Evolutionary conservation across 53 echinoderm and acorn worm species (phyloP).

Genomic region (Glandiceps talaboti): DNA sequence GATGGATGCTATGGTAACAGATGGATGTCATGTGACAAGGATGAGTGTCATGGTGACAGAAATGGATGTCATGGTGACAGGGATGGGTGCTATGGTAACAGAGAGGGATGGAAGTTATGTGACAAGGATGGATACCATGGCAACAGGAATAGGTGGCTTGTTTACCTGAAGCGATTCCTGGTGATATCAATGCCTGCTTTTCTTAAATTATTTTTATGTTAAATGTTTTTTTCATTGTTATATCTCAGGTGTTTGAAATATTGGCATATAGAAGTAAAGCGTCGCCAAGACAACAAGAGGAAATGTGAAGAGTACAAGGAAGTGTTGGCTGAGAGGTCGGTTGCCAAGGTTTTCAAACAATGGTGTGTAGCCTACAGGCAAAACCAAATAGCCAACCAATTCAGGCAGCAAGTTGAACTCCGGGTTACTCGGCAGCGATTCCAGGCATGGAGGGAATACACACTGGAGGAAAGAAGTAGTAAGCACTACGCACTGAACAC

Average conservation of each 20-base stretch:
- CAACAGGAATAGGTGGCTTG: no score
- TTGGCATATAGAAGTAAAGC: background rate
- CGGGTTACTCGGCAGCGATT: background rate
- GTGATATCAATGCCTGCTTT: no score
- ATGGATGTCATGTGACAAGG: no score
- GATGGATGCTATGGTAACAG: no score
- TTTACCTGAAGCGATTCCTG: no score
- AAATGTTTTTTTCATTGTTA: no score
- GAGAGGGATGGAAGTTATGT: no score
- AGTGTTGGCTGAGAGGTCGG: background rate
- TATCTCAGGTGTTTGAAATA: background rate
- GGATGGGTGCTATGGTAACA: no score
- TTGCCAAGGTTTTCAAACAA: background rate
- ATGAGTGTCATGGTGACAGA: no score
- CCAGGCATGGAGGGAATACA: background rate
- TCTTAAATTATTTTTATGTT: no score
- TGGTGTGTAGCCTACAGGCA: background rate
- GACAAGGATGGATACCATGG: no score
- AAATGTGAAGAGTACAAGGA: background rate
- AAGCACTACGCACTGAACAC: background rate
- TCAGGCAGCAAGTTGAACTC: background rate
- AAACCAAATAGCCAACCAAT: background rate
- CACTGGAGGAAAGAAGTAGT: background rate
- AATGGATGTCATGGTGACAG: no score
- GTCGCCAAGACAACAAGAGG: background rate